phyloP scores from a whole-genome alignment of 2,113 vertebrate species.

The Hippocampus zosterae region DNA sequence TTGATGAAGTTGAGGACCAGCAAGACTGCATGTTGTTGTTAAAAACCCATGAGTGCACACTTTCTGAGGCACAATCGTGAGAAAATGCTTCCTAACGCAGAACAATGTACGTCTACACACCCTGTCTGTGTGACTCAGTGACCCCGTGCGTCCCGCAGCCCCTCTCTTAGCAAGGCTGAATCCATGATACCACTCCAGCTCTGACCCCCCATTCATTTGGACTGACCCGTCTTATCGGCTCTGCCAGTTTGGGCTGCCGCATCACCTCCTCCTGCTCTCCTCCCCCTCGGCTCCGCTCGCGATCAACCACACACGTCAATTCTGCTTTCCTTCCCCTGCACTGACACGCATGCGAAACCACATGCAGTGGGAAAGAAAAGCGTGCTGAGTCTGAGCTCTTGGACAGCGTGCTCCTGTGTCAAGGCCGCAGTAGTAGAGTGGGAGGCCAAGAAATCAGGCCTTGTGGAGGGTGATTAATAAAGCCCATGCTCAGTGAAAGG shows the following conservation, averaged over 20 bases:
- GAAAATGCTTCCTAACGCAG: conserved; percentile 51
- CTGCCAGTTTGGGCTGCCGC: conserved; percentile 50
- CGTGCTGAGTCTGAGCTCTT: conserved; percentile 28
- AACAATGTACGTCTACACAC: conserved; percentile 68
- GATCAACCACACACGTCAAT: conserved; percentile 30
- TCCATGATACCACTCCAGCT: conserved; percentile 37
- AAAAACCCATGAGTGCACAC: conserved; percentile 38
- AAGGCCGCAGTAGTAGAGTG: conserved; percentile 35
- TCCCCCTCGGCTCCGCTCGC: conserved; percentile 10
- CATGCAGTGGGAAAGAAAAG: conserved; percentile 45
- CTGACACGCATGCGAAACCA: conserved; percentile 42
- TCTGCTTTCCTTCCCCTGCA: conserved; percentile 31
- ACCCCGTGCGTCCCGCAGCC: conserved; percentile 39
- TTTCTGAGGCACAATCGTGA: conserved; percentile 66
- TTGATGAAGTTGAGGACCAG: neutral
- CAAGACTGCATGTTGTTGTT: neutral
- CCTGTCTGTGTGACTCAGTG: conserved; percentile 66
- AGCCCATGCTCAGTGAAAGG: conserved; percentile 54
- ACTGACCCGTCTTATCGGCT: conserved; percentile 68
- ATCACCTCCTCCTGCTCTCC: conserved; percentile 15
- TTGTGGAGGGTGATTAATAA: conserved; percentile 57
- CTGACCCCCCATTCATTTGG: conserved; percentile 71
- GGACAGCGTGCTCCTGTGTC: conserved; percentile 38
- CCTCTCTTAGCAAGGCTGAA: conserved; percentile 36
- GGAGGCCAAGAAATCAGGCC: conserved; percentile 64